Conservation (phyloP, 2,797 vertebrate genomes). For the Eulemur rubriventer region DNA sequence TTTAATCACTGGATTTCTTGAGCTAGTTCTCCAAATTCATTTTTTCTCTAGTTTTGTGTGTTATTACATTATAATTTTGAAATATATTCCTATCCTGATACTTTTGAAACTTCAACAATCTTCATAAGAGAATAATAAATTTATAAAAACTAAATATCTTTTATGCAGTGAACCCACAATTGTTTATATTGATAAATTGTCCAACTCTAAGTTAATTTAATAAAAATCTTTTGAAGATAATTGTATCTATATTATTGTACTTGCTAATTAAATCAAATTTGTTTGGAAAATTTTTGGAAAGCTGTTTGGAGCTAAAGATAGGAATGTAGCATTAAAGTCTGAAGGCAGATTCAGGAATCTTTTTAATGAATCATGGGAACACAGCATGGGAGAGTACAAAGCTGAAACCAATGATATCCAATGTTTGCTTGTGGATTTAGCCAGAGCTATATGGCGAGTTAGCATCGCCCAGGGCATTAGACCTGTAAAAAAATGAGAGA, state of each 20-base stretch:
- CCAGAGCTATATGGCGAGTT: not conserved
- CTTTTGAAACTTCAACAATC: not conserved
- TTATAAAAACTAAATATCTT: not conserved
- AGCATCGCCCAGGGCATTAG: not conserved
- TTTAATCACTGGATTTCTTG: not conserved
- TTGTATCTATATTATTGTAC: not conserved
- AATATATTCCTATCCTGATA: not conserved
- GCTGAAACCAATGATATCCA: not conserved
- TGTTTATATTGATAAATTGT: not conserved
- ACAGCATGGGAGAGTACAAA: not conserved
- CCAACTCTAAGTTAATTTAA: not conserved
- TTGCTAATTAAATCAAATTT: conserved; percentile 4
- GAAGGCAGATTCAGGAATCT: not conserved
- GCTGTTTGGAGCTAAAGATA: not conserved
- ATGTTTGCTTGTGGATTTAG: not conserved
- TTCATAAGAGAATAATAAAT: not conserved
- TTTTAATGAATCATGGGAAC: not conserved
- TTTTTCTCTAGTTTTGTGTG: not conserved
- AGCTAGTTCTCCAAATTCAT: not conserved
- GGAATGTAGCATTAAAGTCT: not conserved
- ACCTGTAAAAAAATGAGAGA: not conserved
- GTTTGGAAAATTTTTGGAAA: not conserved
- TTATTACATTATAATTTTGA: not conserved
- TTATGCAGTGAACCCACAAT: not conserved
- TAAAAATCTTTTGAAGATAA: conserved; percentile 5